Evolutionary conservation across 2,113 vertebrate genomes (phyloP).

Genomic region (Epinephelus moara): DNA sequence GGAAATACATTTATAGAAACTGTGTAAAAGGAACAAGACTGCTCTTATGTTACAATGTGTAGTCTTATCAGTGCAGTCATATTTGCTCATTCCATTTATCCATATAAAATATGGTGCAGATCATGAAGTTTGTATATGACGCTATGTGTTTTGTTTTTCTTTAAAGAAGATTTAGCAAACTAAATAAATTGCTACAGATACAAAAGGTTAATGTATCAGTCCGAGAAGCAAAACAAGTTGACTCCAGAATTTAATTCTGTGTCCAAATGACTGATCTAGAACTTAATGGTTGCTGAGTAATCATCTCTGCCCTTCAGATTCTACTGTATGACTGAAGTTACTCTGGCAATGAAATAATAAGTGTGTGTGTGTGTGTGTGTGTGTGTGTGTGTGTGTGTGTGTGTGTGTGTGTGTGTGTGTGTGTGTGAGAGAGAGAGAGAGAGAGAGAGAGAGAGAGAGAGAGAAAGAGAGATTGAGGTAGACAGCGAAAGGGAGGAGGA

Average conservation of each 20-base stretch:
- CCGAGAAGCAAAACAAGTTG: conserved; percentile 9
- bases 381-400: background rate
- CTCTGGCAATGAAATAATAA: conserved; percentile 31
- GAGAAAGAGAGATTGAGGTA: conserved; percentile 5
- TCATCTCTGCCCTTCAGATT: conserved; percentile 4
- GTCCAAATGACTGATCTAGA: conserved; percentile 15
- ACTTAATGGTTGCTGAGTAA: background rate
- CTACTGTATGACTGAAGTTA: background rate
- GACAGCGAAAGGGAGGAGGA: conserved; percentile 33
- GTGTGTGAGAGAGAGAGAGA: background rate
- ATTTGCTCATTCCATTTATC: background rate
- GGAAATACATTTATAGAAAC: no score
- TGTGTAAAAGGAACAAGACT: no score
- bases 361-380: background rate
- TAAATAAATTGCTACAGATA: background rate
- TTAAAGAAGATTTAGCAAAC: background rate
- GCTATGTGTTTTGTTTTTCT: background rate
- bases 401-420: background rate
- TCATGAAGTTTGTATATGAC: background rate
- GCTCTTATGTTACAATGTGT: background rate
- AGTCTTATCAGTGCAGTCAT: no score
- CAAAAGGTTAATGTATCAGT: conserved; percentile 21
- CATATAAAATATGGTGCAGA: background rate
- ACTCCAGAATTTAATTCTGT: conserved; percentile 21
- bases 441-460: background rate